phyloP scores from a whole-genome alignment of 1,140 invertebrate genomes.

The Hycleus cichorii region DNA sequence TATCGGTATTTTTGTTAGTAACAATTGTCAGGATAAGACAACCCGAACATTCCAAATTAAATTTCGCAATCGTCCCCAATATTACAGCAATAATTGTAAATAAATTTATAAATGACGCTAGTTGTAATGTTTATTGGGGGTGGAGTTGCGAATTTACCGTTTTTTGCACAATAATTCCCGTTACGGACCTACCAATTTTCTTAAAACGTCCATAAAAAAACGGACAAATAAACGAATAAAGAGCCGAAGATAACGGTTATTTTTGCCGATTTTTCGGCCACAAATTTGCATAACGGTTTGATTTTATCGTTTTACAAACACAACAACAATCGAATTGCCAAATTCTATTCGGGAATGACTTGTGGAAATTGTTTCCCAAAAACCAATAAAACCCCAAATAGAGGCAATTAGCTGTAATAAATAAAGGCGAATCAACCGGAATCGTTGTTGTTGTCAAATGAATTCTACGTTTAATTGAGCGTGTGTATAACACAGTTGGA shows the following conservation, averaged over 20 bases:
- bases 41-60: too few species aligned
- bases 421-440: slow-evolving; percentile 12
- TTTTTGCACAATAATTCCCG: too few species aligned
- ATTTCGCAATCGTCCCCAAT: too few species aligned
- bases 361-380: not conserved
- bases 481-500: slow-evolving; percentile 21
- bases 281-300: not conserved
- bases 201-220: not conserved
- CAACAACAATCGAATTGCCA: not conserved
- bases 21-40: too few species aligned
- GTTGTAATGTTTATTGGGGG: too few species aligned
- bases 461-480: slow-evolving; percentile 20
- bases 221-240: not conserved
- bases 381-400: slow-evolving; percentile 1
- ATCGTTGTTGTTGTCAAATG: slow-evolving; percentile 18
- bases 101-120: too few species aligned
- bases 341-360: not conserved
- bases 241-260: too few species aligned
- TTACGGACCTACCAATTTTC: too few species aligned
- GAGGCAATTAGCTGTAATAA: slow-evolving; percentile 14
- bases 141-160: not conserved
- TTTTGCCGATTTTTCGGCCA: not conserved
- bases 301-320: not conserved
- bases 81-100: too few species aligned
- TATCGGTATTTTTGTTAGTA: too few species aligned